Conservation (phyloP, 92 coral and sea anemone species). For the Palythoa grandiflora region DNA sequence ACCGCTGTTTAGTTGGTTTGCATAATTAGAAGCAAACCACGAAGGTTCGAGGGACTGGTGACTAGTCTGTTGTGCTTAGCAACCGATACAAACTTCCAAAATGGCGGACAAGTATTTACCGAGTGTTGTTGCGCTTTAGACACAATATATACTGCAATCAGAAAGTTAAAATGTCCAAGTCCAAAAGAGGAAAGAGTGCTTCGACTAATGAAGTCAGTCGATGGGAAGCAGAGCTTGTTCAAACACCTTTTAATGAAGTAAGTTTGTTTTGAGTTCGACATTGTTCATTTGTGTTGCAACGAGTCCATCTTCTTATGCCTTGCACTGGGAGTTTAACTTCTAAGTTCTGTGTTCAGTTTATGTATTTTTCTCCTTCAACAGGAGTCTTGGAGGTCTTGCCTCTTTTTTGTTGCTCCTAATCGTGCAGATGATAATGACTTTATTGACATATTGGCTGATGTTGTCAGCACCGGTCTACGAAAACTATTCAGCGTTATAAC, state of each 20-base stretch:
- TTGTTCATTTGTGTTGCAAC: background rate
- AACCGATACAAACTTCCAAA: constrained; percentile 94
- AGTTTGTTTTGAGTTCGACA: background rate
- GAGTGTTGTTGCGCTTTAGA: background rate
- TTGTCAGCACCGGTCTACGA: constrained; percentile 90
- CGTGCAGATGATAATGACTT: constrained; percentile 82
- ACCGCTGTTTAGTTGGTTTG: constrained; percentile 25
- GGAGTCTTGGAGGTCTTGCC: constrained; percentile 94
- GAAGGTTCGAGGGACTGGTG: constrained; percentile 16
- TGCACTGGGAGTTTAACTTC: too few species aligned
- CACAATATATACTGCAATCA: background rate
- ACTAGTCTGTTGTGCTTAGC: constrained; percentile 80
- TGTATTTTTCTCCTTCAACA: constrained; percentile 3
- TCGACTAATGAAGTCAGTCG: constrained; percentile 89
- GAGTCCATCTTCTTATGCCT: background rate
- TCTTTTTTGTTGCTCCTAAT: constrained; percentile 86
- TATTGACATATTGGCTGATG: constrained; percentile 84
- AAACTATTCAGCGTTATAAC: constrained; percentile 95
- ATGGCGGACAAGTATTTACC: constrained; percentile 79
- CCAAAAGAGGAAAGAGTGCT: constrained; percentile 97
- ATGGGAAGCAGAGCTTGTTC: constrained; percentile 93
- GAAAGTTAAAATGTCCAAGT: constrained; percentile 79
- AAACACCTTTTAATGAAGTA: constrained; percentile 95
- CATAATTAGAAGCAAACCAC: background rate
- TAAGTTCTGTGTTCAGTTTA: background rate